Evolutionary conservation across 2,888 invertebrate species (phyloP), one percentile per base, ranked within the genome.

Genomic region (Chymomyza fuscimana): DNA sequence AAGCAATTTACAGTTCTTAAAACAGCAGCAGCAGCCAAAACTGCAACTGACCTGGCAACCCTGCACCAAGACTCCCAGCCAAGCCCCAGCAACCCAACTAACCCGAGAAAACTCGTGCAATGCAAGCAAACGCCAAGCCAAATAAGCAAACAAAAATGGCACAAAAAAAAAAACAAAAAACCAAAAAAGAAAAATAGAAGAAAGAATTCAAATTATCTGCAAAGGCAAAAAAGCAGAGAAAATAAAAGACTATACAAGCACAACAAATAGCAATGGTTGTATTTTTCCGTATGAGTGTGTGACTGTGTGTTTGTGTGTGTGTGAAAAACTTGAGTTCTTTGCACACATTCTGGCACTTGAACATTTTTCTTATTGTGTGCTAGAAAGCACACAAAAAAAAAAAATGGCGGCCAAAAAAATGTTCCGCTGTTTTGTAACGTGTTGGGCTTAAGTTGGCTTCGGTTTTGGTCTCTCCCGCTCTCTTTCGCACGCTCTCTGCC

Each of bases 401-500:
- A 58, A 15, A 56, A 62, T 63, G 22, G 54, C 15, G 12, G 10
- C n/a, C 0, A n/a, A 56, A 54, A 22, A 81, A 87, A 86, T 86
- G 83, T 86, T 77, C 74, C 74, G 80, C 79, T 76, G 87, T 81
- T 77, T 79, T 87, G 86, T 87, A 83, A 83, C 83, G 86, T 83
- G 87, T 83, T 83, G 83, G 86, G 79, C 83, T 83, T 87, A 87
- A 86, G 81, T 86, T 83, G 81, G 87, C 87, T 87, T 86, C 74
- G 83, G 79, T 81, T 73, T 77, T 79, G 84, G 77, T 86, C 75
- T 83, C 77, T 73, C 70, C 81, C 76, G 63, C 62, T 64, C 36
- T 32, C 32, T 32, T 32, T 5, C 3, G 7, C 32, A 1, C 7
- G 0, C 32, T 7, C 32, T 4, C 32, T 25, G 32, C 32, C 9